Evolutionary conservation across 92 coral and sea anemone species (phyloP).

Genomic region (Porites rus): DNA sequence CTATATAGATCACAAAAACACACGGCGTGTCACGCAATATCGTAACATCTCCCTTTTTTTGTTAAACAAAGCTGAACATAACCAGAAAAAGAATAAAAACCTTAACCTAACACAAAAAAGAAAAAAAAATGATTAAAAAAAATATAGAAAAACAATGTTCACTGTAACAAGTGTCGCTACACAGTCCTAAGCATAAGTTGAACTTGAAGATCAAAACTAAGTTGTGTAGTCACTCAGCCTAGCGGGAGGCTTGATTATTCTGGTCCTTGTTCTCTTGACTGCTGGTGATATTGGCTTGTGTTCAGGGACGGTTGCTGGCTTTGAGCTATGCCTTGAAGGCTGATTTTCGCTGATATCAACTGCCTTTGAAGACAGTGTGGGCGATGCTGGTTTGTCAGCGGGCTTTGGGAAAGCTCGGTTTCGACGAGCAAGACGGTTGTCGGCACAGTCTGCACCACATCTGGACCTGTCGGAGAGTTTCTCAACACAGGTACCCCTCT

Average conservation of each 20-base stretch:
- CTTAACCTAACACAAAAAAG: no score
- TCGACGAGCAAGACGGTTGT: neutral
- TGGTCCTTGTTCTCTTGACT: neutral
- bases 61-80: neutral
- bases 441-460: constrained; percentile 1
- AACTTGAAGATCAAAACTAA: no score
- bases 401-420: constrained; percentile 27
- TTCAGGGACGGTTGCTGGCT: neutral
- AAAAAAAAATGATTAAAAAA: neutral
- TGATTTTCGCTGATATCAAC: neutral
- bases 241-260: neutral
- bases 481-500: constrained; percentile 15
- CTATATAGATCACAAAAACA: no score
- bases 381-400: neutral
- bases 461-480: constrained; percentile 23
- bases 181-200: neutral
- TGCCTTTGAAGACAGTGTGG: neutral
- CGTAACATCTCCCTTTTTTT: constrained; percentile 20
- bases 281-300: neutral
- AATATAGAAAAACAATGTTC: no score
- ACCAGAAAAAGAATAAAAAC: no score
- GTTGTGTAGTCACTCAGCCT: neutral
- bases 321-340: neutral
- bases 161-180: neutral
- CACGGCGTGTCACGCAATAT: neutral